phyloP scores from a whole-genome alignment of 2,888 invertebrate genomes.

The Thereva nobilitata region DNA sequence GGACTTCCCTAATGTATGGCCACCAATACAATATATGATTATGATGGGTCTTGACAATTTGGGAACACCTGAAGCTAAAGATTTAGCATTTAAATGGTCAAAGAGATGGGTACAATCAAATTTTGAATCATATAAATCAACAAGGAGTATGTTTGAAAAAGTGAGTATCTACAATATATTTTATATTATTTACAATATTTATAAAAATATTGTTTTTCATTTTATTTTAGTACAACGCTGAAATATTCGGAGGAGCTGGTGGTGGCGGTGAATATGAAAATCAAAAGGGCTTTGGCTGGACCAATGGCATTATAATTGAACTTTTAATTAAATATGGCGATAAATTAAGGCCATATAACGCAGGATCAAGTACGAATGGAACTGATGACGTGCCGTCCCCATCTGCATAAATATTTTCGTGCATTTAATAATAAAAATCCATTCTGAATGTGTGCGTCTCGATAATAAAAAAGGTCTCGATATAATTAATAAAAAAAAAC shows the following conservation, averaged over 20 bases:
- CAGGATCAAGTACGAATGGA: too few relatives aligned
- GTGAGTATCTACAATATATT: slow-evolving; percentile 57
- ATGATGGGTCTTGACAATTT: slow-evolving; percentile 76
- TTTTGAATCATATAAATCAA: slow-evolving; percentile 72
- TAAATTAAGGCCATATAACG: slow-evolving; percentile 47
- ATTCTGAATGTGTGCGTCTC: too few relatives aligned
- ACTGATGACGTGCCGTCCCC: too few relatives aligned
- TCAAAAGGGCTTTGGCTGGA: slow-evolving; percentile 93
- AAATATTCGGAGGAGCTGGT: slow-evolving; percentile 68
- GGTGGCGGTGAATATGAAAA: slow-evolving; percentile 90
- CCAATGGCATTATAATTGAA: slow-evolving; percentile 87
- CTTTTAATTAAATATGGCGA: slow-evolving; percentile 73
- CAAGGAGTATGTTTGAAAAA: slow-evolving; percentile 82
- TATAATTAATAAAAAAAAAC: too few relatives aligned
- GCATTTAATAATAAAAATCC: too few relatives aligned
- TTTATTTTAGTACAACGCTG: slow-evolving; percentile 64
- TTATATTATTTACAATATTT: slow-evolving; percentile 10
- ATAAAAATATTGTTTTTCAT: slow-evolving; percentile 36
- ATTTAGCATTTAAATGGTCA: slow-evolving; percentile 73
- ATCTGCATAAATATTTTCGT: too few relatives aligned
- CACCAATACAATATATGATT: slow-evolving; percentile 84
- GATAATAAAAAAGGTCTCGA: too few relatives aligned
- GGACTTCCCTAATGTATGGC: slow-evolving; percentile 95
- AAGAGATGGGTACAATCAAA: slow-evolving; percentile 82
- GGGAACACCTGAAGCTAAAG: slow-evolving; percentile 65